A percentile compares a stretch with the other conserved stretches of the same genome.
Conservation (phyloP, 1,140 invertebrate genomes). For the Drosophila nigromelanica region DNA sequence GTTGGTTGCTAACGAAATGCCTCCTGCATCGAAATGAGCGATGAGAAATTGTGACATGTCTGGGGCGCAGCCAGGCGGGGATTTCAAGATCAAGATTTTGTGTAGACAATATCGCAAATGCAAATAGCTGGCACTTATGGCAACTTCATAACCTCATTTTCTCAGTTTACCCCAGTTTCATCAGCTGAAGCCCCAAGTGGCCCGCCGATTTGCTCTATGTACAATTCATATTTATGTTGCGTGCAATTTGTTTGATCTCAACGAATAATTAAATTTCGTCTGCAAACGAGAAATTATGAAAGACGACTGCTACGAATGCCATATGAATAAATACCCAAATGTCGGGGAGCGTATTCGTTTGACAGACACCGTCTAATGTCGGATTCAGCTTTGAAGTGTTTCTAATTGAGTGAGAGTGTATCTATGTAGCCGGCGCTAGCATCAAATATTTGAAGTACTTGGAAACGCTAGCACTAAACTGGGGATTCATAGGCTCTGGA, state of each 20-base stretch:
- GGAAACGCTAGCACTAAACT: conserved; percentile 26
- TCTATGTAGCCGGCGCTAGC: conserved; percentile 27
- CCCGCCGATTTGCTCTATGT: conserved; percentile 3
- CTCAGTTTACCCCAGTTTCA: conserved; percentile 6
- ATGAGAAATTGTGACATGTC: conserved; percentile 78
- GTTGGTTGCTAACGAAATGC: conserved; percentile 31
- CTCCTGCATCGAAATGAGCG: conserved; percentile 72
- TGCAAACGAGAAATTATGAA: conserved; percentile 51
- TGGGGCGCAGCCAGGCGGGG: conserved; percentile 24
- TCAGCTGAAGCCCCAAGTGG: conserved; percentile 18
- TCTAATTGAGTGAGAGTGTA: conserved; percentile 57
- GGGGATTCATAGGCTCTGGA: conserved; percentile 18
- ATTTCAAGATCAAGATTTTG: conserved; percentile 70
- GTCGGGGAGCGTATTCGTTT: conserved; percentile 32
- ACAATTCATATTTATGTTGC: conserved; percentile 74
- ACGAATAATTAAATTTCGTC: conserved; percentile 71
- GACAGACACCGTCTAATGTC: conserved; percentile 49
- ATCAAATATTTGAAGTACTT: conserved; percentile 24
- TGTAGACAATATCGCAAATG: conserved; percentile 21
- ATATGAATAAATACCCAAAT: conserved; percentile 23
- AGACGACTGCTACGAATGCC: conserved; percentile 1
- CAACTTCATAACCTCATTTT: conserved; percentile 65
- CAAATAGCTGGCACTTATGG: conserved; percentile 16
- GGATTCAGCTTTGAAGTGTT: conserved; percentile 65
- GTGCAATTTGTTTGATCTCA: conserved; percentile 82